Conservation (phyloP, 2,888 invertebrate genomes). For the Chaetogeoica ovagalla region DNA sequence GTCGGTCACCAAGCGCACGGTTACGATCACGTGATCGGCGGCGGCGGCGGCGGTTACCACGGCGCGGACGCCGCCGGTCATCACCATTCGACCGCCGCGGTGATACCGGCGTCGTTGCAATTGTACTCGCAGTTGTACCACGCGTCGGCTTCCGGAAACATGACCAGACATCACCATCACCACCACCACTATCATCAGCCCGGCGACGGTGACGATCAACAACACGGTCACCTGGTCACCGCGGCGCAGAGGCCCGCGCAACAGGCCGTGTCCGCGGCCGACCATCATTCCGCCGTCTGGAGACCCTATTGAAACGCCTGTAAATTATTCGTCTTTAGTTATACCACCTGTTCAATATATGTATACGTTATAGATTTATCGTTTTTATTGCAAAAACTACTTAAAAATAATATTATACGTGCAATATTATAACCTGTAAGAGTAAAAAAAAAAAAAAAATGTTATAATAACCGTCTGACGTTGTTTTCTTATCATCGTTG, state of each 20-base stretch:
- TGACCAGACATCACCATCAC: constrained; percentile 48
- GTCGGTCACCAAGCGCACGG: constrained; percentile 53
- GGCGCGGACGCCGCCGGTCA: neutral
- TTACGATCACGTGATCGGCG: constrained; percentile 8
- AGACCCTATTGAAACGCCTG: constrained; percentile 67
- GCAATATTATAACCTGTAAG: neutral
- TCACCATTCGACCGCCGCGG: constrained; percentile 39
- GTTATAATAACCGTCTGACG: too few relatives aligned
- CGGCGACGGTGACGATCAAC: constrained; percentile 8
- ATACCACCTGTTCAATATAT: too few relatives aligned
- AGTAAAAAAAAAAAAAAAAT: too few relatives aligned
- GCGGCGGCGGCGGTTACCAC: constrained; percentile 22
- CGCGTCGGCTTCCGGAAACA: constrained; percentile 52
- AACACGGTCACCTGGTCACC: constrained; percentile 28
- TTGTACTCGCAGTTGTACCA: constrained; percentile 75
- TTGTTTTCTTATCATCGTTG: too few relatives aligned
- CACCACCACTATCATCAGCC: constrained; percentile 34
- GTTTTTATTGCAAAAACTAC: neutral
- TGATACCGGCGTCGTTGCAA: constrained; percentile 73
- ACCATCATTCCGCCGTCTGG: constrained; percentile 73
- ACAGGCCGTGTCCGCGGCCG: constrained; percentile 62
- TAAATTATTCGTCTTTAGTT: too few relatives aligned
- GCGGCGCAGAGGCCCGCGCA: constrained; percentile 45
- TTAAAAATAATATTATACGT: neutral
- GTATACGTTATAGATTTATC: too few relatives aligned